Evolutionary conservation across 2,797 vertebrate genomes (phyloP).

Genomic region (Spinus olivaceus): DNA sequence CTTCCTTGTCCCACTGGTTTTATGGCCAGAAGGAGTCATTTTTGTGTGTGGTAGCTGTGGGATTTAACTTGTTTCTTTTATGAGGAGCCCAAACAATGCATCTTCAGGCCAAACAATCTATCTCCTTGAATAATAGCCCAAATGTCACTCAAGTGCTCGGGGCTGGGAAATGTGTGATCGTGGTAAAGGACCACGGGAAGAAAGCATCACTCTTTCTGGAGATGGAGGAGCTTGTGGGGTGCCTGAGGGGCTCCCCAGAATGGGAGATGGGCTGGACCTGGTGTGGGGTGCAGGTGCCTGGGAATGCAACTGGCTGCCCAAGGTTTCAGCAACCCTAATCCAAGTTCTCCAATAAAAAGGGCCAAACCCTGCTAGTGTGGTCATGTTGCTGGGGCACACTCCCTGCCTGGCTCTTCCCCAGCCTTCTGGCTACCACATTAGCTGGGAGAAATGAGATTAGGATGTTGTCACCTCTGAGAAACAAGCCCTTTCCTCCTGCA

Average conservation of each 20-base stretch:
- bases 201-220: neutral
- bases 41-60: constrained; percentile 49
- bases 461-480: neutral
- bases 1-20: constrained; percentile 65
- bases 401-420: neutral
- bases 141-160: constrained; percentile 25
- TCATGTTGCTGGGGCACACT: neutral
- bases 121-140: constrained; percentile 36
- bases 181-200: neutral
- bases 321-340: constrained; percentile 26
- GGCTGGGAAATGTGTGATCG: constrained; percentile 56
- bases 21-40: constrained; percentile 57
- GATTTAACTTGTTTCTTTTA: constrained; percentile 72
- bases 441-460: neutral
- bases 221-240: constrained; percentile 11
- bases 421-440: neutral
- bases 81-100: constrained; percentile 71
- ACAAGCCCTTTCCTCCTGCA: accelerated
- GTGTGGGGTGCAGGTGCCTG: neutral
- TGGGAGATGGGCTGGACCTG: neutral
- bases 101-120: constrained; percentile 62
- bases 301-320: constrained; percentile 52
- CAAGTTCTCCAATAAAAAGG: constrained; percentile 1
- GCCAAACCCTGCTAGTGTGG: neutral
- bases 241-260: neutral